phyloP scores from a whole-genome alignment of 1,140 invertebrate genomes.

The Lucilia cuprina region DNA sequence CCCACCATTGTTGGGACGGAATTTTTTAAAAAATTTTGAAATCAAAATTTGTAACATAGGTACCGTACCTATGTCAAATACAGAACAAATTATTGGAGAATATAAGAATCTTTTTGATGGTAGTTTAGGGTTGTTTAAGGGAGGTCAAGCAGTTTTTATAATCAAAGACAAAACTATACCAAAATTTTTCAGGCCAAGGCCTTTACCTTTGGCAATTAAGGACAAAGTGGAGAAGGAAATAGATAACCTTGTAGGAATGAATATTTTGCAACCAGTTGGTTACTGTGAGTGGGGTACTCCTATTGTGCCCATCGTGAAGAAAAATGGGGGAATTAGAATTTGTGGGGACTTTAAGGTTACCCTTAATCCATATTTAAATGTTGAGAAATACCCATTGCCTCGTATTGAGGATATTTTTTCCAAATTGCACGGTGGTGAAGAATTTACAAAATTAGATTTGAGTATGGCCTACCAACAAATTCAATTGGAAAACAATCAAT shows the following conservation, averaged over 20 bases:
- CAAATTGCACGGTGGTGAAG: constrained; percentile 40
- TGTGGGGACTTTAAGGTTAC: constrained; percentile 60
- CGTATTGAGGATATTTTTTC: constrained; percentile 48
- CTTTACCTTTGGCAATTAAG: too few species aligned
- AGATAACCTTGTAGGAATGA: too few species aligned
- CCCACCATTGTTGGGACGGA: constrained; percentile 33
- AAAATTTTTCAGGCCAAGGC: too few species aligned
- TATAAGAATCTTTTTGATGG: constrained; percentile 32
- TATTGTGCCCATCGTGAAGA: constrained; percentile 64
- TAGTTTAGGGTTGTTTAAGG: constrained; percentile 29
- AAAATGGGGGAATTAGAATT: constrained; percentile 57
- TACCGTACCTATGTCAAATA: too few species aligned
- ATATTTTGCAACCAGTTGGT: too few species aligned
- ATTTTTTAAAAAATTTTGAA: constrained; percentile 20
- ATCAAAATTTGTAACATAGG: background rate
- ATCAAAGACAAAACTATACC: too few species aligned
- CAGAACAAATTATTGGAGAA: background rate
- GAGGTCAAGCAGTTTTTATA: background rate
- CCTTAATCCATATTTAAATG: constrained; percentile 30
- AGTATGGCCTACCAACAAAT: constrained; percentile 11
- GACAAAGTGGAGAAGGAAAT: too few species aligned
- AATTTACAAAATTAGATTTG: constrained; percentile 47
- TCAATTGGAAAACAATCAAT: constrained; percentile 39
- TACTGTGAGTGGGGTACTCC: constrained; percentile 60
- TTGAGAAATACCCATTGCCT: constrained; percentile 46